Percentiles rank a stretch among this genome's conserved stretches.
These are phyloP conservation scores for Palaemon carinicauda DNA, from an alignment of 1,140 invertebrate species.

Conservation along the genomic window DNA sequence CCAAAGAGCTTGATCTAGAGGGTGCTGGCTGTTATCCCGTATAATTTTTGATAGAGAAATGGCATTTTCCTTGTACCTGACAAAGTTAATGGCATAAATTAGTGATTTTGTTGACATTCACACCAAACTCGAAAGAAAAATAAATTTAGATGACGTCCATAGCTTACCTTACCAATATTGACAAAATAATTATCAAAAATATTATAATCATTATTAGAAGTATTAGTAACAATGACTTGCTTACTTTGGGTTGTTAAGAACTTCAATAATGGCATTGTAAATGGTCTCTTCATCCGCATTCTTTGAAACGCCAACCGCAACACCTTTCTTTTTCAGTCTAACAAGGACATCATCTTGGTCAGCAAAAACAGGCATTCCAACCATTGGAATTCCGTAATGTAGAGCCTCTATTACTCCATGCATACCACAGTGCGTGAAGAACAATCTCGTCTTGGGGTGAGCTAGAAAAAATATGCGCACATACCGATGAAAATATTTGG, in stretches of 20 bases:
- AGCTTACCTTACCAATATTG: too few species aligned
- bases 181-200: too few species aligned
- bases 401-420: slow-evolving; percentile 67
- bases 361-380: slow-evolving; percentile 67
- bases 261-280: slow-evolving; percentile 57
- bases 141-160: too few species aligned
- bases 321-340: slow-evolving; percentile 62
- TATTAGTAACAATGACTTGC: not conserved
- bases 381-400: slow-evolving; percentile 66
- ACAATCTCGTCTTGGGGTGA: slow-evolving; percentile 62
- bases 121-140: not conserved
- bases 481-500: too few species aligned
- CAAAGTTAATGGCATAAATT: not conserved
- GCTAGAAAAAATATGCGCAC: too few species aligned
- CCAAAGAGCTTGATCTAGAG: slow-evolving; percentile 51
- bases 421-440: slow-evolving; percentile 64
- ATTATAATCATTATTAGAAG: not conserved
- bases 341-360: slow-evolving; percentile 64
- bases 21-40: not conserved
- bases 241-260: slow-evolving; percentile 61
- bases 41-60: slow-evolving; percentile 16
- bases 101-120: not conserved
- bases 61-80: slow-evolving; percentile 50
- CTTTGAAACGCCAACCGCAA: slow-evolving; percentile 62
- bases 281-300: slow-evolving; percentile 61